These are phyloP conservation scores for Bellardia pandia DNA, from an alignment of 2,888 invertebrate genomes.

Conservation along the genomic window DNA sequence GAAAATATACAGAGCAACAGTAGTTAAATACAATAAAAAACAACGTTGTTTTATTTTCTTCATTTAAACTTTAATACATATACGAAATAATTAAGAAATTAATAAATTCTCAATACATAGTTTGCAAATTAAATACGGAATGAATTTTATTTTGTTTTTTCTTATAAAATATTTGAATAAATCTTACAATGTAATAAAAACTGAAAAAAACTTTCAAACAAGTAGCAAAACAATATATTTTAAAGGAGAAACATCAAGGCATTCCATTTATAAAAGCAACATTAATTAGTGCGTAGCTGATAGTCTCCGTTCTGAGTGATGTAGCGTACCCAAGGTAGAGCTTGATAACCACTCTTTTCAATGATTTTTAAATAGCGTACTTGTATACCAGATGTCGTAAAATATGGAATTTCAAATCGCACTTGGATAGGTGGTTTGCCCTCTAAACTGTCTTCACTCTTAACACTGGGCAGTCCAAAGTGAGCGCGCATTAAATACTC, in stretches of 20 bases:
- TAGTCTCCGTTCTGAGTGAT: slow-evolving; percentile 99
- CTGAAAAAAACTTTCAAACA: slow-evolving; percentile 19
- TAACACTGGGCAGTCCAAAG: slow-evolving; percentile 98
- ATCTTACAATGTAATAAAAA: slow-evolving; percentile 29
- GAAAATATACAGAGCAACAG: slow-evolving; percentile 7
- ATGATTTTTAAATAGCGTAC: slow-evolving; percentile 90
- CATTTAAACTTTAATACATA: slow-evolving; percentile 27
- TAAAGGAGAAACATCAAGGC: slow-evolving; percentile 37
- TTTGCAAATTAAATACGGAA: slow-evolving; percentile 44
- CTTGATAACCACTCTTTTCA: slow-evolving; percentile 99
- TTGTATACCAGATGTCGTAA: slow-evolving; percentile 99
- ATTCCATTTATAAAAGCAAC: slow-evolving; percentile 7
- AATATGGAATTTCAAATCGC: slow-evolving; percentile 99
- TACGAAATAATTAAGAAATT: slow-evolving; percentile 16
- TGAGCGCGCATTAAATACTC: slow-evolving; percentile 99
- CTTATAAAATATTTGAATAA: slow-evolving; percentile 43
- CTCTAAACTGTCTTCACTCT: slow-evolving; percentile 94
- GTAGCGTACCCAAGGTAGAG: slow-evolving; percentile 99
- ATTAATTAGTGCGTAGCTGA: slow-evolving; percentile 95
- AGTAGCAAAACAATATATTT: slow-evolving; percentile 9
- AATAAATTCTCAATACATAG: slow-evolving; percentile 6
- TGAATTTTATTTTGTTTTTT: slow-evolving; percentile 51
- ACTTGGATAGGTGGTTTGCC: slow-evolving; percentile 99
- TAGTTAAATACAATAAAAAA: not conserved
- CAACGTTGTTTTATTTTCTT: slow-evolving; percentile 2